Conservation (phyloP, 2,888 invertebrate genomes). For the Argyresthia goedartella region DNA sequence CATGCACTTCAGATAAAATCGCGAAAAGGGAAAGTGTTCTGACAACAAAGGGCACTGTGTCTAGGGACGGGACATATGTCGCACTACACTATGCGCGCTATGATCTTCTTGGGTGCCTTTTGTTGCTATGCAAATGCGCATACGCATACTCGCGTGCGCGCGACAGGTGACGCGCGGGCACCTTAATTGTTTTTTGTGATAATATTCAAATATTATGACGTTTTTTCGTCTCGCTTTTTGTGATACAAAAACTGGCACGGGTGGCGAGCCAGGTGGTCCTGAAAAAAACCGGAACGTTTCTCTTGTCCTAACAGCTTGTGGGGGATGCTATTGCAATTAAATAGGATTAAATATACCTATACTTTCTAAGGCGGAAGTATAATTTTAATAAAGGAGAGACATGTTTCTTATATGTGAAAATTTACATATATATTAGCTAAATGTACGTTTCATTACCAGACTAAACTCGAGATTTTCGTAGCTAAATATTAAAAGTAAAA, state of each 20-base stretch:
- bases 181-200: constrained; percentile 68
- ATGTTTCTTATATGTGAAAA: too few relatives aligned
- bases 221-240: constrained; percentile 52
- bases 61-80: constrained; percentile 4
- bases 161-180: constrained; percentile 67
- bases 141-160: constrained; percentile 42
- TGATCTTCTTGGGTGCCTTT: constrained; percentile 20
- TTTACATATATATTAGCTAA: too few relatives aligned
- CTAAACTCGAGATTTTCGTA: too few relatives aligned
- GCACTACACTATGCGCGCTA: neutral
- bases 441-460: too few relatives aligned
- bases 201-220: constrained; percentile 69
- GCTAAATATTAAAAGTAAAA: too few relatives aligned
- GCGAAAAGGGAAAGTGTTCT: constrained; percentile 19
- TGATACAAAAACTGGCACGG: constrained; percentile 44
- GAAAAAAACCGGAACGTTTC: constrained; percentile 27
- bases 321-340: constrained; percentile 12
- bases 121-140: constrained; percentile 63
- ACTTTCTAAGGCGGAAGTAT: too few relatives aligned
- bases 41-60: constrained; percentile 22
- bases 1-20: constrained; percentile 25
- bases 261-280: constrained; percentile 65
- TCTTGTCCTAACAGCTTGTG: constrained; percentile 52
- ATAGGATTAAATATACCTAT: too few relatives aligned
- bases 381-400: too few relatives aligned